Base-by-base conservation (phyloP, 2,888 invertebrate genomes). In the Sisyra nigra region DNA sequence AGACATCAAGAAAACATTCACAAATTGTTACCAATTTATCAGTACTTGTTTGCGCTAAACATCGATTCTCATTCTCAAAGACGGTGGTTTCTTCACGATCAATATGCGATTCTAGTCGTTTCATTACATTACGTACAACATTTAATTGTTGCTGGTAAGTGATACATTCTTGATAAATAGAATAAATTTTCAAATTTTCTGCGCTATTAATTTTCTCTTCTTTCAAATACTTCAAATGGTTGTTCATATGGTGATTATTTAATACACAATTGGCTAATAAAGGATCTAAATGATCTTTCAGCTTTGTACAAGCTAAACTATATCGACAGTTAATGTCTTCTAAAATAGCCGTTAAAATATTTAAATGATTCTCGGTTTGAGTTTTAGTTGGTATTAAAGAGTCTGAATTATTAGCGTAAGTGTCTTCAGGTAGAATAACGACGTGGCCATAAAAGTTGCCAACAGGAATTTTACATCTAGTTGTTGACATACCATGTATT, bases 381-480 rank as follows among this genome's bases (percentile, higher is more conserved):
- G 54, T 50, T 42, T 57, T 54, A 6, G 54, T 53, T 6, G 55
- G 51, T 19, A 54, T 55, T 7, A 55, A 50, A 13, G 54, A 50
- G 35, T 52, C 51, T 19, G 52, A 55, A 30, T 57, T 49, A 2
- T 57, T 55, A 6, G 15, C 37, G 9, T 37, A 37, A 3, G 30
- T 34, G 10, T 43, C 43, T 37, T 43, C 43, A 1, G 68, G 67
- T 40, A 89, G 67, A 45, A 86, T 74, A 2, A 85, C 78, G 33
- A 87, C 75, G 60, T 92, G 91, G 0, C 93, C 93, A 58, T 87
- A 93, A 63, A 92, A 93, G 62, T 82, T 81, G n/a, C 92, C 93
- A 31, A 92, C 67, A 0, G 92, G 89, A 48, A 93, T 88, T 64
- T 85, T 80, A 55, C 89, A 89, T 51, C 87, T 77, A 44, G 87